Evolutionary conservation across 2,888 invertebrate genomes (phyloP), one percentile per base, ranked within the genome.

Genomic region (Stenichneumon culpator): DNA sequence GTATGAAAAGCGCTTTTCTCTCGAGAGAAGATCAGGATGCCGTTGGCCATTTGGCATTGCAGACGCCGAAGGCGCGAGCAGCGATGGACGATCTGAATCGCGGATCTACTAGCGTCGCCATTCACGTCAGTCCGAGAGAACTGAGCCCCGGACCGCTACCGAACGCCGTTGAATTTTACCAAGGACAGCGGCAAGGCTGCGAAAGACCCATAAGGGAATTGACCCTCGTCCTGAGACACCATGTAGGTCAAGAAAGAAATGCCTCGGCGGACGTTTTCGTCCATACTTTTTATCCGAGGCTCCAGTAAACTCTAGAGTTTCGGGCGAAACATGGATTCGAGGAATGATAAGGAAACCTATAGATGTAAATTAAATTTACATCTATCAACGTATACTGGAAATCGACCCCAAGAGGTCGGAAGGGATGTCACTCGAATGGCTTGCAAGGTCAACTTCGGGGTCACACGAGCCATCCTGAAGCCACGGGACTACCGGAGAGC

Each of bases 371-470:
- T 1, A 32, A 32, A 32, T 32, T 6, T 32, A 32, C 32, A 32
- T 32, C 32, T 6, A 32, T 32, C 32, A 32, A 32, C 32, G 32
- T 93, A 93, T 72, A 7, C 0, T 0, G 92, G 92, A 0, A 79
- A 0, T 0, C 82, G 88, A 0, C 54, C 89, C 0, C 36, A 3
- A 0, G 88, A 88, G 0, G 92, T 92, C 0, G 3, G 0, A 0
- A 11, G 6, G 0, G 67, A 0, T 87, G 89, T 16, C 79, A 89
- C 47, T 80, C 85, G 0, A 60, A 75, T 0, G 68, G 65, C 0
- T 1, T 11, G 0, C 4, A 5, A 0, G 92, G 92, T 0, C 93
- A 93, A 83, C 89, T 92, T 0, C 78, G 92, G 16, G 92, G 91
- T 0, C 93, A 92, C 39, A 91, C 91, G 0, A 91, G 90, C 0